Conservation (phyloP, 2,113 vertebrate genomes). For the Cephalopterus ornatus region DNA sequence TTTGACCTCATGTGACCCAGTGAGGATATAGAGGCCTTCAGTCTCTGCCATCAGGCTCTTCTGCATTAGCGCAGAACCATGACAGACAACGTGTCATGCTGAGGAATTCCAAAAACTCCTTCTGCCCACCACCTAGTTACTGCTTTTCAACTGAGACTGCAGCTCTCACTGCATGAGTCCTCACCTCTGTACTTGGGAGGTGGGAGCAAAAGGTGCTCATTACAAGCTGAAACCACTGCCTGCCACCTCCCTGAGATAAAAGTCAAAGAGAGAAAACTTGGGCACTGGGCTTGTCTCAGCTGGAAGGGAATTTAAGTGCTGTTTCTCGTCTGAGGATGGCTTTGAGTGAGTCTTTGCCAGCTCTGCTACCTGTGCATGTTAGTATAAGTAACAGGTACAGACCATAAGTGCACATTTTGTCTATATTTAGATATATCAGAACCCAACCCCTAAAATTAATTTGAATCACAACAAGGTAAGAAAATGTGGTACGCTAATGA, state of each 20-base stretch:
- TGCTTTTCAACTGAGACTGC: background rate
- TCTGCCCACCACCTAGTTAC: background rate
- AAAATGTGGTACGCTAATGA: background rate
- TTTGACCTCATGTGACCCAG: background rate
- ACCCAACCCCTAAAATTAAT: background rate
- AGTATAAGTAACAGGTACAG: background rate
- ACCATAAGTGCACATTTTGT: background rate
- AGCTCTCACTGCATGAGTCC: background rate
- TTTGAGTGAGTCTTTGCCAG: background rate
- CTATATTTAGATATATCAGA: background rate
- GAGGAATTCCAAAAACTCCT: background rate
- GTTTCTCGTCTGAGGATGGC: background rate
- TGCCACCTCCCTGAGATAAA: background rate
- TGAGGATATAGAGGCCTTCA: background rate
- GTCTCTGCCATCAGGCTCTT: background rate
- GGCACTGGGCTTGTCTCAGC: background rate
- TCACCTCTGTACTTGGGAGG: background rate
- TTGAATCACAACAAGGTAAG: background rate
- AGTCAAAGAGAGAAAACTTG: background rate
- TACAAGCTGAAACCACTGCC: background rate
- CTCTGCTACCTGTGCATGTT: background rate
- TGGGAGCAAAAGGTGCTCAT: background rate
- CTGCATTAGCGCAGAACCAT: background rate
- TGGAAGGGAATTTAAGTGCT: background rate
- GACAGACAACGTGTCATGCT: rapidly evolving